phyloP scores from a whole-genome alignment of 2,888 invertebrate species.

The Pantelozetes paolii region DNA sequence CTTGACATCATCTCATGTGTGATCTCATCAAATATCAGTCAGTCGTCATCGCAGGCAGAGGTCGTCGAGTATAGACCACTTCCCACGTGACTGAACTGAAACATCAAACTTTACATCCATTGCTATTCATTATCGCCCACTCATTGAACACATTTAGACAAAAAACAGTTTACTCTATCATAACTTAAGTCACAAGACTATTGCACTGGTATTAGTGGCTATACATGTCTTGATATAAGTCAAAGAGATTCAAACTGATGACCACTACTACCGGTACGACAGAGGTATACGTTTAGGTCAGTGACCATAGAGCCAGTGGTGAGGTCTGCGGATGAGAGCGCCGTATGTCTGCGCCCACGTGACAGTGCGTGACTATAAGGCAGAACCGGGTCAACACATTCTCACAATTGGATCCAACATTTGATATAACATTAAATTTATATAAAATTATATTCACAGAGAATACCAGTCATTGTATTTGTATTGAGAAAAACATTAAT shows the following conservation, averaged over 20 bases:
- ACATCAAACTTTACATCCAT: background rate
- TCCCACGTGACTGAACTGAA: conserved; percentile 26
- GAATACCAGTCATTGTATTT: background rate
- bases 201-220: no score
- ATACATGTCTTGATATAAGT: no score
- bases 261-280: no score
- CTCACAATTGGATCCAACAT: conserved; percentile 26
- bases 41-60: background rate
- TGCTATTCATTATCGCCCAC: conserved; percentile 16
- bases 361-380: conserved; percentile 18
- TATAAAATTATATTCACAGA: no score
- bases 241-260: no score
- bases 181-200: no score
- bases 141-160: background rate
- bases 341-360: conserved; percentile 1
- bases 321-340: conserved; percentile 11
- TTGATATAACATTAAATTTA: background rate
- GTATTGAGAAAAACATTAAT: background rate
- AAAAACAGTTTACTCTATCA: background rate
- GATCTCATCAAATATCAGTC: background rate
- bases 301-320: background rate
- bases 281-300: conserved; percentile 1
- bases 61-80: conserved; percentile 21
- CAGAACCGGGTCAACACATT: conserved; percentile 28
- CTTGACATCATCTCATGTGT: conserved; percentile 15